These are phyloP conservation scores for Cyphomyrus plagiostoma DNA, from an alignment of 2,113 vertebrate species.

Conservation along the genomic window DNA sequence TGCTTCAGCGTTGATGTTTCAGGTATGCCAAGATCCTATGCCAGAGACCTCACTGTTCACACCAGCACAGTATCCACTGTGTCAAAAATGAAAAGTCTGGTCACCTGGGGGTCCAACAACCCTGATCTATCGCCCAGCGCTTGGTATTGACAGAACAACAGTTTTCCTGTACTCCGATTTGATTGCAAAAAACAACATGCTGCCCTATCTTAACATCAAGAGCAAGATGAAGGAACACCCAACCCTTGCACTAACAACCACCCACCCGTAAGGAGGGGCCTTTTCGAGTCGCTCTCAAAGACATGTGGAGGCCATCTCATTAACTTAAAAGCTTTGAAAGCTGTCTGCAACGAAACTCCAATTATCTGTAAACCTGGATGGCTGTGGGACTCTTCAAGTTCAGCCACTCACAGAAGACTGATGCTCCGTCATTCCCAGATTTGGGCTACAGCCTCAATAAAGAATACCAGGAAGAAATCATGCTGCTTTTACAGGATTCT, in stretches of 20 bases:
- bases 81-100: slow-evolving; percentile 26
- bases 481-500: neutral
- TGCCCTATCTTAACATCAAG: slow-evolving; percentile 38
- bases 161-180: slow-evolving; percentile 38
- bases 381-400: neutral
- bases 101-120: slow-evolving; percentile 19
- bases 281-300: neutral
- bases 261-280: neutral
- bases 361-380: neutral
- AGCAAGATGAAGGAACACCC: neutral
- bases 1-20: neutral
- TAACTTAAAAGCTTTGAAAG: neutral
- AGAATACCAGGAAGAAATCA: neutral
- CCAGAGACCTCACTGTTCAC: neutral
- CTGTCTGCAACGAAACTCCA: neutral
- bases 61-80: slow-evolving; percentile 18
- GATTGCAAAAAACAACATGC: slow-evolving; percentile 45
- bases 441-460: neutral
- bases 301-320: neutral
- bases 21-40: neutral
- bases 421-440: neutral
- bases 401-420: neutral
- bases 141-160: slow-evolving; percentile 33
- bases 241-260: neutral
- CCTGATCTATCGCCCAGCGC: slow-evolving; percentile 38